phyloP scores from a whole-genome alignment of 1,140 invertebrate species.

The Tenebrio molitor region DNA sequence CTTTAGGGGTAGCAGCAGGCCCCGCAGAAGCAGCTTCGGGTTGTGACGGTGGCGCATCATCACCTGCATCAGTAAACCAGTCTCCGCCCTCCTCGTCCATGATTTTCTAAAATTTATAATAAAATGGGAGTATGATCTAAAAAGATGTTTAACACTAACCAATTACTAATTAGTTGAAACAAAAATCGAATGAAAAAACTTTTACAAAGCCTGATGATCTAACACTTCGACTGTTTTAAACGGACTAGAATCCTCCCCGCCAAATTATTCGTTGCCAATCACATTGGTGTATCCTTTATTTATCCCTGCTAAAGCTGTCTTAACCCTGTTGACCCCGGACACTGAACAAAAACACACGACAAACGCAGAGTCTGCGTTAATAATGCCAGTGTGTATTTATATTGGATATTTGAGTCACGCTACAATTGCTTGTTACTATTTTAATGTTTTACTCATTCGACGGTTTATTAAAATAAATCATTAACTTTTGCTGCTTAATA shows the following conservation, averaged over 20 bases:
- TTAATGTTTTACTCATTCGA: constrained; percentile 28
- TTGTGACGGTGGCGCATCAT: constrained; percentile 60
- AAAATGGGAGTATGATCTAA: neutral
- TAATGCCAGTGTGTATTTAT: constrained; percentile 34
- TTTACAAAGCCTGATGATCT: constrained; percentile 23
- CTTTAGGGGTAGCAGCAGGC: constrained; percentile 61
- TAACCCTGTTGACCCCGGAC: constrained; percentile 39
- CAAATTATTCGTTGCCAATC: constrained; percentile 39
- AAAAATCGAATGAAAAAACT: neutral
- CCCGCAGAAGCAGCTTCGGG: constrained; percentile 58
- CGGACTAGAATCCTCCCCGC: constrained; percentile 27
- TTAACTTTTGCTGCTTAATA: neutral
- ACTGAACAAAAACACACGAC: constrained; percentile 8
- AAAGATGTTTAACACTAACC: neutral
- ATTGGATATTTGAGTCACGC: constrained; percentile 33
- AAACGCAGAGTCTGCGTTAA: constrained; percentile 26
- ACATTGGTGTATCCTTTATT: constrained; percentile 23
- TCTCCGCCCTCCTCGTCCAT: constrained; percentile 57
- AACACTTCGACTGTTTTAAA: constrained; percentile 46
- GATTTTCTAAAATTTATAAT: constrained; percentile 35
- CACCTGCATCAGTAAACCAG: constrained; percentile 50
- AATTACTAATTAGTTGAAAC: neutral
- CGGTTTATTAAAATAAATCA: neutral
- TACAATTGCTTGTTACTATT: constrained; percentile 17
- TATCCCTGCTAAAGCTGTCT: constrained; percentile 28